Conservation (phyloP, 1,140 invertebrate species). For the Trichoplusia ni region DNA sequence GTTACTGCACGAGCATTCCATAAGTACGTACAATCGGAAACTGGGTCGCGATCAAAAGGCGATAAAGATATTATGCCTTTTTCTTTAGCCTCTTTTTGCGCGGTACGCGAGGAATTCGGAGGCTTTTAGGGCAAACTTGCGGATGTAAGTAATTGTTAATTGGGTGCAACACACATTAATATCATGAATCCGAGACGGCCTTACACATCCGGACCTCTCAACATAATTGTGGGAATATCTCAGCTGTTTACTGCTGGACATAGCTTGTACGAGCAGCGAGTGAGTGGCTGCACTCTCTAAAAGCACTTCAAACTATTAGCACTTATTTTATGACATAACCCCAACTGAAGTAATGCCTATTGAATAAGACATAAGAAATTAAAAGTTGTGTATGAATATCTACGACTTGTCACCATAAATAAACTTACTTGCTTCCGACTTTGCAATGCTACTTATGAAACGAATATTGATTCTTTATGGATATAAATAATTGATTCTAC, state of each 20-base stretch:
- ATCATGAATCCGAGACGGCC: constrained; percentile 25
- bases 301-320: constrained; percentile 45
- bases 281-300: constrained; percentile 40
- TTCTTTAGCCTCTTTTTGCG: constrained; percentile 2
- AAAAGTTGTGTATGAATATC: constrained; percentile 26
- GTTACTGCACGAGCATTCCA: constrained; percentile 21
- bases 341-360: constrained; percentile 35
- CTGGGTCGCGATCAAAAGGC: constrained; percentile 33
- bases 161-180: constrained; percentile 24
- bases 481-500: constrained; percentile 2
- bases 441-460: not conserved
- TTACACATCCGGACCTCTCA: constrained; percentile 44
- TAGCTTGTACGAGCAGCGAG: constrained; percentile 3
- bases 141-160: constrained; percentile 29
- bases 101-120: not conserved
- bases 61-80: constrained; percentile 22
- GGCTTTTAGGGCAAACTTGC: not conserved
- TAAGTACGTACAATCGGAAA: constrained; percentile 36
- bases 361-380: constrained; percentile 38
- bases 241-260: constrained; percentile 30
- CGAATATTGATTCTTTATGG: not conserved
- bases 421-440: not conserved
- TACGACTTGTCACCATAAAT: not conserved
- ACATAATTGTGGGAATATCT: constrained; percentile 44
- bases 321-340: constrained; percentile 45